Conservation (phyloP, 2,888 invertebrate genomes). For the Calliphora vomitoria region DNA sequence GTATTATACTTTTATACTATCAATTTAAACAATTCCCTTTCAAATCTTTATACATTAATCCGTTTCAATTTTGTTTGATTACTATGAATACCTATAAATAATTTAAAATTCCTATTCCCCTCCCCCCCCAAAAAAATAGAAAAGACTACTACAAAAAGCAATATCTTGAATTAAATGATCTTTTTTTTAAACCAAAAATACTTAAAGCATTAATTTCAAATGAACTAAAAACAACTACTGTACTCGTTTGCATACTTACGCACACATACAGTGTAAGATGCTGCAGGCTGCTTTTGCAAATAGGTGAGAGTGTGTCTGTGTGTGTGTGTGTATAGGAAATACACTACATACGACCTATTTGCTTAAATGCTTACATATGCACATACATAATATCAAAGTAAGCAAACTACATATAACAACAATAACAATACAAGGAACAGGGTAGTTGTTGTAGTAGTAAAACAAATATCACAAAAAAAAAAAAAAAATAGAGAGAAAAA, state of each 20-base stretch:
- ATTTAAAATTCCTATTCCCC: background rate
- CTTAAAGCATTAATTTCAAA: constrained; percentile 30
- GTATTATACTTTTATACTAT: no score
- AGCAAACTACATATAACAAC: constrained; percentile 31
- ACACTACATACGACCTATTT: constrained; percentile 65
- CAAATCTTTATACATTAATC: no score
- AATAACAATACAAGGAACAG: constrained; percentile 23
- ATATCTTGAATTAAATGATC: background rate
- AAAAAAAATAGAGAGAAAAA: background rate
- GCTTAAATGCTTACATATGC: constrained; percentile 63
- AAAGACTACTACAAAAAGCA: background rate
- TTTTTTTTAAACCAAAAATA: background rate
- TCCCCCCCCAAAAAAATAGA: no score
- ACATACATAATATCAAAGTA: constrained; percentile 62
- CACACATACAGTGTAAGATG: constrained; percentile 21
- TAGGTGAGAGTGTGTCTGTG: background rate
- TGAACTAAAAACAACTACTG: constrained; percentile 28
- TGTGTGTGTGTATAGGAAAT: constrained; percentile 26
- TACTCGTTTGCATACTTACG: background rate
- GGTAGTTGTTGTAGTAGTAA: background rate
- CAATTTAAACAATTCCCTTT: no score
- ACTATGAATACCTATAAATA: background rate
- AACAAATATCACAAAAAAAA: constrained; percentile 34
- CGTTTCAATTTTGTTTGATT: background rate
- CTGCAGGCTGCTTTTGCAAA: constrained; percentile 26